Evolutionary conservation across 2,113 vertebrate genomes (phyloP).

Genomic region (Ageneiosus marmoratus): DNA sequence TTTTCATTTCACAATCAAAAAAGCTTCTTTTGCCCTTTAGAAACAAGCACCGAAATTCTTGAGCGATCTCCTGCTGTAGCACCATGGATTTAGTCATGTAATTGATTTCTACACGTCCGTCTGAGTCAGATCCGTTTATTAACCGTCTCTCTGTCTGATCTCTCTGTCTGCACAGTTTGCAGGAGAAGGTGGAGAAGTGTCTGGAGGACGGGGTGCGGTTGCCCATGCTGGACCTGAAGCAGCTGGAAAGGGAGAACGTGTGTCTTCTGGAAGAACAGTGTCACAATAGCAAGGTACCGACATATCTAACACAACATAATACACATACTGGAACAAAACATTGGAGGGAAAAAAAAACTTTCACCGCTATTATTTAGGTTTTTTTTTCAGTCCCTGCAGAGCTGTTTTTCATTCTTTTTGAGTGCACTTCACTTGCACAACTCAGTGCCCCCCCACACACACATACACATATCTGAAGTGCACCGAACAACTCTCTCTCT

Average conservation of each 20-base stretch:
- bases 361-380: neutral
- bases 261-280: slow-evolving; percentile 80
- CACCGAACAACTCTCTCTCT: neutral
- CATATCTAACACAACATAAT: neutral
- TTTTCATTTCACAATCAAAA: neutral
- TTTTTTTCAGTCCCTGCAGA: neutral
- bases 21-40: neutral
- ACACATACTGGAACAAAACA: neutral
- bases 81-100: neutral
- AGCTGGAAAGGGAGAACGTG: slow-evolving; percentile 86
- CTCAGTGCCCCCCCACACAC: neutral
- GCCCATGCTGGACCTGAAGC: slow-evolving; percentile 89
- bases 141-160: neutral
- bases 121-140: neutral
- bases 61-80: too few species aligned
- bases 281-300: slow-evolving; percentile 79
- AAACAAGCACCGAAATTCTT: too few species aligned
- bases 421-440: neutral
- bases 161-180: slow-evolving; percentile 81
- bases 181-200: slow-evolving; percentile 92
- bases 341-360: too few species aligned
- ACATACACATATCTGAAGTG: neutral
- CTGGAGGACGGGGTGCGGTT: slow-evolving; percentile 90
- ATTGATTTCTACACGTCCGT: neutral
- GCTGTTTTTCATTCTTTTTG: neutral